Conservation (phyloP, 2,888 invertebrate species). For the Lepetodrilus schrolli region DNA sequence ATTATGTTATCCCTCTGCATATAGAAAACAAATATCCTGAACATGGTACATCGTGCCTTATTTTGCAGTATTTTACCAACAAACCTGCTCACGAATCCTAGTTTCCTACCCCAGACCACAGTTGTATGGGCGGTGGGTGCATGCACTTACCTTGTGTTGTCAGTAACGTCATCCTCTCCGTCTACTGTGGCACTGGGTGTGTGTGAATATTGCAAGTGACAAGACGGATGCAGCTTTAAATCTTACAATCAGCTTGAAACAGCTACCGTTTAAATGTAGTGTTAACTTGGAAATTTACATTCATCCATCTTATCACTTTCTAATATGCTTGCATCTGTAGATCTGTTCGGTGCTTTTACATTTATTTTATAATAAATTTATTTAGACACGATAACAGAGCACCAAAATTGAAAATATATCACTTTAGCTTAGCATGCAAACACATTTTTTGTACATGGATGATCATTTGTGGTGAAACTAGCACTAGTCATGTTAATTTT, state of each 20-base stretch:
- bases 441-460: no score
- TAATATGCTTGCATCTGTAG: neutral
- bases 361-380: no score
- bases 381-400: no score
- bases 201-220: neutral
- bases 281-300: no score
- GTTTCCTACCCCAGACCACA: conserved; percentile 14
- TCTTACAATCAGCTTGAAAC: neutral
- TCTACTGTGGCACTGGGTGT: conserved; percentile 18
- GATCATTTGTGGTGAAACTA: no score
- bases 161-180: neutral
- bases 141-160: conserved; percentile 19
- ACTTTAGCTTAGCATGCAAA: no score
- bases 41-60: neutral
- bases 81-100: neutral
- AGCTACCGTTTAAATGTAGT: neutral
- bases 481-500: no score
- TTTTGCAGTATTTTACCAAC: conserved; percentile 17
- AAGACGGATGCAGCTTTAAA: neutral
- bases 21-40: neutral
- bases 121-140: conserved; percentile 6
- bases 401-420: no score
- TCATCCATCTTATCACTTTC: neutral
- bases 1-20: no score
- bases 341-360: no score